These are phyloP conservation scores for Cryptus armator DNA, from an alignment of 2,888 invertebrate species.

Conservation along the genomic window DNA sequence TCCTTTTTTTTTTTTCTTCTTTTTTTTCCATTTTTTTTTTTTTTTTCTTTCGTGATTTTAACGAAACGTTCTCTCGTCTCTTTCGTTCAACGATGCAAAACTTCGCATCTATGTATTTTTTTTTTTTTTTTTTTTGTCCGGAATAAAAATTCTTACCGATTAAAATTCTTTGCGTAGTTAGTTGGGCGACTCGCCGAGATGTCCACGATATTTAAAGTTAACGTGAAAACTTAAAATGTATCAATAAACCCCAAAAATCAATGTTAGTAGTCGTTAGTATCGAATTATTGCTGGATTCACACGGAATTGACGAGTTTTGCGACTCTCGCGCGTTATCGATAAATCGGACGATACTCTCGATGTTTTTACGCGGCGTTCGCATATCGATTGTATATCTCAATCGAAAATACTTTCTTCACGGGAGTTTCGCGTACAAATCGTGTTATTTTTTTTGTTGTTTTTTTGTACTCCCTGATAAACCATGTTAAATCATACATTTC, in stretches of 20 bases:
- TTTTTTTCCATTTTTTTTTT: background rate
- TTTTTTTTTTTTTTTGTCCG: no score
- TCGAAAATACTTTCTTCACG: slow-evolving; percentile 26
- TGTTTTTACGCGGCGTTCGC: background rate
- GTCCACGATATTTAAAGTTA: slow-evolving; percentile 4
- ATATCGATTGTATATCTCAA: slow-evolving; percentile 4
- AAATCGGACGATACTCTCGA: slow-evolving; percentile 14
- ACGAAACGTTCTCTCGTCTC: slow-evolving; percentile 10
- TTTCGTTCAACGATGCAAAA: background rate
- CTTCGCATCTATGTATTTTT: no score
- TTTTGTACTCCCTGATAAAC: background rate
- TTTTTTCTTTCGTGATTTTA: background rate
- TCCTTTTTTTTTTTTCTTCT: background rate
- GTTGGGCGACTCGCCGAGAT: slow-evolving; percentile 17
- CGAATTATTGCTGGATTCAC: slow-evolving; percentile 2
- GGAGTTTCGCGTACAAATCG: slow-evolving; percentile 24
- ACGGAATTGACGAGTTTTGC: background rate
- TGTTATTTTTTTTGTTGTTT: slow-evolving; percentile 31
- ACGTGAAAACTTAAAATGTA: slow-evolving; percentile 12
- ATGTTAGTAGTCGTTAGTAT: slow-evolving; percentile 14
- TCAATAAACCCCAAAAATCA: slow-evolving; percentile 26
- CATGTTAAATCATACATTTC: slow-evolving; percentile 21
- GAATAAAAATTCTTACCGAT: background rate
- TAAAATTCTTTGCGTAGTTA: slow-evolving; percentile 4
- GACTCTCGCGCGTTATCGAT: background rate